Base-by-base conservation (phyloP, 2,797 vertebrate species). In the Cottoperca gobio region DNA sequence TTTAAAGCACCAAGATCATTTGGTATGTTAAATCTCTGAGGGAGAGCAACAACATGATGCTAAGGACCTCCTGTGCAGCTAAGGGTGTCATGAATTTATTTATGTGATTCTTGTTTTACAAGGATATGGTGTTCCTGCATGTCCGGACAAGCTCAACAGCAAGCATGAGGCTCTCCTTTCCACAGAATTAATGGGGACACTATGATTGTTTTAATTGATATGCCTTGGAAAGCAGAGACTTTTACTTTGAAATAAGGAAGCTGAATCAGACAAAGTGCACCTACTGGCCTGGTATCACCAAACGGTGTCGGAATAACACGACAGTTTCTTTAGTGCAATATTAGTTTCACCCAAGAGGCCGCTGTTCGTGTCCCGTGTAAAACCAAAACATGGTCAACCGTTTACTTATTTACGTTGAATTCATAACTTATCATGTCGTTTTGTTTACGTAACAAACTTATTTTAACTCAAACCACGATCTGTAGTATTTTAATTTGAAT, bases 31-130 rank as follows among this genome's bases (percentile, higher is more conserved):
- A 75, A 83, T 84, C 84, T 87, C 76, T 53, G 78, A 74, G 70
- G 74, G 82, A 73, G 81, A 79, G 77, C 79, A 84, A 78, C 75
- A 84, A 79, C 84, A 86, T 60, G 76, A 85, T 81, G 82, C 82
- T 74, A 79, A 89, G 86, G 76, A 88, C 82, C 85, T 83, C 78
- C 74, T 43, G 76, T 81, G 77, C 79, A 57, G 74, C 66, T 49
- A 71, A 73, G 77, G 82, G 81, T 67, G 77, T 73, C 82, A 86
- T 91, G 82, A 83, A 90, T 93, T 89, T 88, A 90, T 92, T 84
- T 82, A 88, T 89, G 82, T 61, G 49, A 82, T 54, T 81, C 69
- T 82, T 85, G 86, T 89, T 89, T 78, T 84, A 83, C 86, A 87
- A 55, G 75, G 80, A 84, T 87, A 73, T 82, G 74, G 76, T 57